Percentiles rank a stretch among this genome's conserved stretches.
phyloP scores from a whole-genome alignment of 2,888 invertebrate genomes.

The Plagiodera versicolora region DNA sequence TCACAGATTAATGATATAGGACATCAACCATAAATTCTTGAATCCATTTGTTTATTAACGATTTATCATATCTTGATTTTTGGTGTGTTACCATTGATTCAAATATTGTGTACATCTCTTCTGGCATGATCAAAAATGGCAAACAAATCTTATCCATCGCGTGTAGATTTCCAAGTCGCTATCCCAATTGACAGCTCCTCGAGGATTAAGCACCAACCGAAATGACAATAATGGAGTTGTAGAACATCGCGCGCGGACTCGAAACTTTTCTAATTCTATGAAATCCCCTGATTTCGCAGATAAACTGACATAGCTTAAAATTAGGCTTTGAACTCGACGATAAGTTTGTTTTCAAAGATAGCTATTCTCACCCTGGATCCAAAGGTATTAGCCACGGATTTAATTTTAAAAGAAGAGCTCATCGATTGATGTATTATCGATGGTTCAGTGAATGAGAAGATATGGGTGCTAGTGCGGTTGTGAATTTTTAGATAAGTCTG shows the following conservation, averaged over 20 bases:
- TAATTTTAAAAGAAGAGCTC: background rate
- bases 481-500: no score
- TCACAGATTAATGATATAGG: no score
- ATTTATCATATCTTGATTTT: no score
- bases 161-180: conserved; percentile 5
- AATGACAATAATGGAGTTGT: conserved; percentile 32
- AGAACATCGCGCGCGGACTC: conserved; percentile 32
- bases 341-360: conserved; percentile 23
- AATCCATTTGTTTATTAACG: no score
- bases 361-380: background rate
- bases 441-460: no score
- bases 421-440: no score
- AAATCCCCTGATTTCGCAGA: conserved; percentile 30
- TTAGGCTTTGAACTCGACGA: conserved; percentile 21
- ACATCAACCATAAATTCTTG: no score
- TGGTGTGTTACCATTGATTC: no score
- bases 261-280: conserved; percentile 38
- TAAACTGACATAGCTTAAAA: conserved; percentile 32
- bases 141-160: background rate
- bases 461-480: no score
- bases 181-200: conserved; percentile 24
- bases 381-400: background rate
- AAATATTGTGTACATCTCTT: no score
- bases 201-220: conserved; percentile 20
- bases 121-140: background rate